Conservation (phyloP, 2,888 invertebrate genomes). For the Eupithecia centaureata region DNA sequence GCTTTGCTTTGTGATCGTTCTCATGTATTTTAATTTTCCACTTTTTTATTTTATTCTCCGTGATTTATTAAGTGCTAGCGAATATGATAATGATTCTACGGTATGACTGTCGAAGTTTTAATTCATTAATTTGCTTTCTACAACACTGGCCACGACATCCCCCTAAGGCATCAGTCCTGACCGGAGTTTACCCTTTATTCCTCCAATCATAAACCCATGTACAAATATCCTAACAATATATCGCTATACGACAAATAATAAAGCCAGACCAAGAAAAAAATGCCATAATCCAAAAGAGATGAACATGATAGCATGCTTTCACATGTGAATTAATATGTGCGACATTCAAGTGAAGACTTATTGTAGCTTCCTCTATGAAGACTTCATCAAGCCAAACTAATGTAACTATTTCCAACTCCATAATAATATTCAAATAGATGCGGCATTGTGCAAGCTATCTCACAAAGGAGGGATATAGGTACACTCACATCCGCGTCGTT, state of each 20-base stretch:
- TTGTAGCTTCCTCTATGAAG: constrained; percentile 12
- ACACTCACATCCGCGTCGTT: constrained; percentile 63
- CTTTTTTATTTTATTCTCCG: neutral
- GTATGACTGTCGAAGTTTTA: too few species aligned
- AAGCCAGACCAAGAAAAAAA: too few species aligned
- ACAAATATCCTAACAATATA: too few species aligned
- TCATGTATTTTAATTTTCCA: too few species aligned
- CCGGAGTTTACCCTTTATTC: too few species aligned
- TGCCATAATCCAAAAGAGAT: too few species aligned
- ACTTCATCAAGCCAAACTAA: constrained; percentile 1
- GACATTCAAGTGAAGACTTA: constrained; percentile 1
- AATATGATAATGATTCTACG: neutral
- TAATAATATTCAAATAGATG: constrained; percentile 48
- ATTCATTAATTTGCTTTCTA: too few species aligned
- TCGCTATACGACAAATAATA: too few species aligned
- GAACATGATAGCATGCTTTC: neutral
- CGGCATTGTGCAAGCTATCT: constrained; percentile 63
- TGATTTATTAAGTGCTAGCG: neutral
- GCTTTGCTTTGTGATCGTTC: neutral
- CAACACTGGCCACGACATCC: too few species aligned
- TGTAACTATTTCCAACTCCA: neutral
- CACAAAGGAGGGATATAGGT: constrained; percentile 38
- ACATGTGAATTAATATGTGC: neutral
- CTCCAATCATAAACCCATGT: too few species aligned
- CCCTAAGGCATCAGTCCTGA: too few species aligned